A percentile compares a stretch with the other conserved stretches of the same genome.
phyloP scores from a whole-genome alignment of 2,113 vertebrate genomes.

The Poeciliopsis occidentalis region DNA sequence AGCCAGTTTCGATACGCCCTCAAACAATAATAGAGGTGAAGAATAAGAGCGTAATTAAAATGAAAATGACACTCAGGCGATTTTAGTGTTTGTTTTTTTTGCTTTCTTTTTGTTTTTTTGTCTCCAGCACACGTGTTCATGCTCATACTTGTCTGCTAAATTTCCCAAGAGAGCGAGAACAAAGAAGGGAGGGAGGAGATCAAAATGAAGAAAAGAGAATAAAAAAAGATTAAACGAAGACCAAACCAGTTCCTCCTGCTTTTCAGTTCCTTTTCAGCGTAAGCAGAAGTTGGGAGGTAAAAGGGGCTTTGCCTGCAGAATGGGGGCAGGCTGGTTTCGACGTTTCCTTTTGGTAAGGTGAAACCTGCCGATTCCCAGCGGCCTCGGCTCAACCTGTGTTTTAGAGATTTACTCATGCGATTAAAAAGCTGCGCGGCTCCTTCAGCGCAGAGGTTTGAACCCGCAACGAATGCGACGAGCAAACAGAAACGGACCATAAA shows the following conservation, averaged over 20 bases:
- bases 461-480: not conserved
- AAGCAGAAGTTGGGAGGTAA: slow-evolving; percentile 31
- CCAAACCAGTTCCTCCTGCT: slow-evolving; percentile 74
- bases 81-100: slow-evolving; percentile 5
- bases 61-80: slow-evolving; percentile 1
- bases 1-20: slow-evolving; percentile 44
- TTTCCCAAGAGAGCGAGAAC: slow-evolving; percentile 39
- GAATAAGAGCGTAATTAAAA: slow-evolving; percentile 7
- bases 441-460: slow-evolving; percentile 4
- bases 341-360: slow-evolving; percentile 60
- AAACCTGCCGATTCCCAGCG: slow-evolving; percentile 48
- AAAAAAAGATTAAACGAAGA: slow-evolving; percentile 36
- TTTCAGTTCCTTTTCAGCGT: slow-evolving; percentile 47
- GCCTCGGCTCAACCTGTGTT: slow-evolving; percentile 29
- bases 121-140: slow-evolving; percentile 21
- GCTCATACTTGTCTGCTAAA: slow-evolving; percentile 58
- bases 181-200: slow-evolving; percentile 31
- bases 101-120: slow-evolving; percentile 13
- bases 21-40: slow-evolving; percentile 11
- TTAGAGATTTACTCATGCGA: slow-evolving; percentile 43
- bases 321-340: slow-evolving; percentile 47
- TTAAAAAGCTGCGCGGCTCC: slow-evolving; percentile 14
- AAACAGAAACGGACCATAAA: slow-evolving; percentile 36
- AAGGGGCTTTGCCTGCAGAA: slow-evolving; percentile 16
- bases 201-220: slow-evolving; percentile 10